phyloP scores from a whole-genome alignment of 1,140 invertebrate genomes.

The Alviniconcha marisindica region DNA sequence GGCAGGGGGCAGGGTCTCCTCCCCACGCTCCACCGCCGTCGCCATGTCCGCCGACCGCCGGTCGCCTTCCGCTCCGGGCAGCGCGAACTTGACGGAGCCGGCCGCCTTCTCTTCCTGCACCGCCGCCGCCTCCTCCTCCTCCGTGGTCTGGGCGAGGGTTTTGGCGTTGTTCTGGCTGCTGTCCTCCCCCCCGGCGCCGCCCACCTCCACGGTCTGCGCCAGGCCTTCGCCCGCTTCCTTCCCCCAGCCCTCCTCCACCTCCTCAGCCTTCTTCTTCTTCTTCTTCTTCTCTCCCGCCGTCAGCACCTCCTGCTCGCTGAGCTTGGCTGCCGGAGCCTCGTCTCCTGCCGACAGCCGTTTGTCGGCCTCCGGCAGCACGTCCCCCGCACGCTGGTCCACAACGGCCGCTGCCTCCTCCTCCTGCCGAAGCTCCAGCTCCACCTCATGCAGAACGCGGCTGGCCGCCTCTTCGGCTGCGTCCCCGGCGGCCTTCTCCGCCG shows the following conservation, averaged over 20 bases:
- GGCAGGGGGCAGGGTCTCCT: slow-evolving; percentile 41
- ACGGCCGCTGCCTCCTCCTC: neutral
- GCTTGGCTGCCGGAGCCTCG: neutral
- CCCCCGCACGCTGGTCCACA: neutral
- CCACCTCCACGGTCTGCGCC: slow-evolving; percentile 5
- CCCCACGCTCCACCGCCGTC: slow-evolving; percentile 29
- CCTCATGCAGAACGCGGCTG: too few species aligned
- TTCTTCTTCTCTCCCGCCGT: neutral
- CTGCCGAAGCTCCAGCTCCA: neutral
- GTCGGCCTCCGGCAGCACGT: neutral
- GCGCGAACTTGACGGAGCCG: neutral
- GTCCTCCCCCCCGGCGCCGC: neutral
- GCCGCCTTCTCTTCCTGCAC: neutral
- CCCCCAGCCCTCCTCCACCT: too few species aligned
- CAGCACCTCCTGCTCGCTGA: neutral
- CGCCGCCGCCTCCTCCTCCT: slow-evolving; percentile 1
- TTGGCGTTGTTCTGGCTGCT: neutral
- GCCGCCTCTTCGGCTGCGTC: neutral
- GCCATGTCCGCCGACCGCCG: slow-evolving; percentile 4
- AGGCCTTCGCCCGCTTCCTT: neutral
- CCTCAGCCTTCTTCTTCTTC: too few species aligned
- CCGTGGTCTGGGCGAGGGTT: neutral
- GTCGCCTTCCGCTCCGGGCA: neutral
- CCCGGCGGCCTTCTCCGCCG: neutral
- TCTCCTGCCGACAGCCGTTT: neutral